Conservation (phyloP, 2,888 invertebrate species). For the Tenthredo amoena region DNA sequence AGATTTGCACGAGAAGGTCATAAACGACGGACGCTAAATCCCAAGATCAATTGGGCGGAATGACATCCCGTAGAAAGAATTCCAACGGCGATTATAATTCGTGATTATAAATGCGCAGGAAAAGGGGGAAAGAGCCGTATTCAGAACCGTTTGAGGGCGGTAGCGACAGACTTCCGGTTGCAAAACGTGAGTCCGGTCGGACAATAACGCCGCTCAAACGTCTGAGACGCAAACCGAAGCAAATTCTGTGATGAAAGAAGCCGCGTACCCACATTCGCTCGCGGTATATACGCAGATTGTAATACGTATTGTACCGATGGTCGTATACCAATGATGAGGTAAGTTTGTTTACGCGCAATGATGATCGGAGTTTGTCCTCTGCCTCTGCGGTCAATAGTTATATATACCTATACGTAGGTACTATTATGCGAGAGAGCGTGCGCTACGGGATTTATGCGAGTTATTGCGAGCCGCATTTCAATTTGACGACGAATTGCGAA, state of each 20-base stretch:
- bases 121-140: background rate
- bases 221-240: conserved; percentile 6
- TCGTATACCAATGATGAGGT: conserved; percentile 2
- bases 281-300: background rate
- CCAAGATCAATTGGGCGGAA: background rate
- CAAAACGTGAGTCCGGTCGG: conserved; percentile 64
- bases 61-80: background rate
- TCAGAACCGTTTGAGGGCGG: conserved; percentile 35
- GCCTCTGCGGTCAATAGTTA: background rate
- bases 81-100: background rate
- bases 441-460: conserved; percentile 57
- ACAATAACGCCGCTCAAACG: conserved; percentile 63
- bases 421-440: conserved; percentile 68
- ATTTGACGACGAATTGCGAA: conserved; percentile 53
- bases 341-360: background rate
- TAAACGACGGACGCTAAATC: too few species aligned
- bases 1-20: too few species aligned
- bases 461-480: conserved; percentile 69
- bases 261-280: background rate
- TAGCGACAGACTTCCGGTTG: conserved; percentile 42
- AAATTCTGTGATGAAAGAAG: conserved; percentile 39
- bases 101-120: background rate
- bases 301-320: background rate
- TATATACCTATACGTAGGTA: conserved; percentile 57
- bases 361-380: background rate